These are phyloP conservation scores for Phenganax subtilis DNA, from an alignment of 92 coral and sea anemone species.

Conservation along the genomic window DNA sequence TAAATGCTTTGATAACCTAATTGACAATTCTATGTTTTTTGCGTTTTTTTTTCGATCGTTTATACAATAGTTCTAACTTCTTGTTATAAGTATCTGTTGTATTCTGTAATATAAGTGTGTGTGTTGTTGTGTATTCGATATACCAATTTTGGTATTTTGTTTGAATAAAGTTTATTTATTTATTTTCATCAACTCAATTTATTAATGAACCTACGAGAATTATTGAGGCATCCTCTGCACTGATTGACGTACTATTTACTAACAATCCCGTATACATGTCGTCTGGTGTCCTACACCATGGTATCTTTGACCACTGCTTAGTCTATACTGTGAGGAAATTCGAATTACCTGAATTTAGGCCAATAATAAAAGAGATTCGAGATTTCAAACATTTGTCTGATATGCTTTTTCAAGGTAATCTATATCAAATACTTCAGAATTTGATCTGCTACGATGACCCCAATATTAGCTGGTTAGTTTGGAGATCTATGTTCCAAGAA, in stretches of 20 bases:
- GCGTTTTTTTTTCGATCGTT: too few relatives aligned
- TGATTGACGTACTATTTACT: neutral
- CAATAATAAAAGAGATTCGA: too few relatives aligned
- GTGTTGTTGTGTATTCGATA: too few relatives aligned
- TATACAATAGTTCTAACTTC: too few relatives aligned
- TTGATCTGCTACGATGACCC: neutral
- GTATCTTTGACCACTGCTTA: neutral
- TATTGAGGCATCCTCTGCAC: neutral
- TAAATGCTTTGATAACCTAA: too few relatives aligned
- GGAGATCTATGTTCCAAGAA: constrained; percentile 11
- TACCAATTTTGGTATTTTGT: too few relatives aligned
- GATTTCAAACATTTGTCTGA: too few relatives aligned
- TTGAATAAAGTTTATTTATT: too few relatives aligned
- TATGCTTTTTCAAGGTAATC: neutral
- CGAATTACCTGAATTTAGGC: neutral
- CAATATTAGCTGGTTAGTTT: constrained; percentile 26
- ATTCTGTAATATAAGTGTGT: too few relatives aligned
- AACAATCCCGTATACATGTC: neutral
- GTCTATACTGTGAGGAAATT: constrained; percentile 4
- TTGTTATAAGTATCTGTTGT: too few relatives aligned
- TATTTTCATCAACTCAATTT: too few relatives aligned
- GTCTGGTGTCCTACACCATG: neutral
- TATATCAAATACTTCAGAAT: neutral
- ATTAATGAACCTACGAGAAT: neutral
- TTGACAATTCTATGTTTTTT: too few relatives aligned